Percentiles rank a stretch among this genome's conserved stretches.
Evolutionary conservation across 2,113 vertebrate species (phyloP).

Genomic region (Sakesphorus luctuosus): DNA sequence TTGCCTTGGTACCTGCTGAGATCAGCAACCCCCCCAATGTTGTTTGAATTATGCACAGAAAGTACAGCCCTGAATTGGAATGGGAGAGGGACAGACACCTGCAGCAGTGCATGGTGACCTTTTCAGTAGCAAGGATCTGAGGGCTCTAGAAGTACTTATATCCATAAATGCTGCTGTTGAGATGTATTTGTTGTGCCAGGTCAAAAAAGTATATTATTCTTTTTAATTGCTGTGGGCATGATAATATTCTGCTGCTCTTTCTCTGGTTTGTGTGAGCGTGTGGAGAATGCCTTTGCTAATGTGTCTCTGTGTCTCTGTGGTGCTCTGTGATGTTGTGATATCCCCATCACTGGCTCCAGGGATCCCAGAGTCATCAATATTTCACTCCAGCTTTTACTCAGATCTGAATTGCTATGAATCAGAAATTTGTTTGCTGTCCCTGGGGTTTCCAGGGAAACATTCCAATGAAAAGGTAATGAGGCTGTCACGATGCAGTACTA

Average conservation of each 20-base stretch:
- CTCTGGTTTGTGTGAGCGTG: rapidly evolving
- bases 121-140: not conserved
- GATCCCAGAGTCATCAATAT: not conserved
- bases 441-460: not conserved
- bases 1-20: not conserved
- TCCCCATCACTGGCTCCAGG: rapidly evolving
- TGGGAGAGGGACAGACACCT: not conserved
- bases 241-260: not conserved
- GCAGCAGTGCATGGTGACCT: rapidly evolving
- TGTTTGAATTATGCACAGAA: not conserved
- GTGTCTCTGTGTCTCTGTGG: rapidly evolving
- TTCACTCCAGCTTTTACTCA: not conserved
- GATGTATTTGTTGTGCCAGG: not conserved
- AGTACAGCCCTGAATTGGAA: not conserved
- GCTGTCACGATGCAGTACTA: rapidly evolving
- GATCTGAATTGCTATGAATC: not conserved
- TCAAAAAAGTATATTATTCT: rapidly evolving
- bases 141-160: rapidly evolving
- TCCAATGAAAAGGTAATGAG: not conserved
- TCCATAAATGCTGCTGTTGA: not conserved
- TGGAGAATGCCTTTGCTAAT: rapidly evolving
- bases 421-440: not conserved
- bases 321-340: not conserved
- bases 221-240: not conserved
- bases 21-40: not conserved